These are phyloP conservation scores for Tortrix viridana DNA, from an alignment of 2,888 invertebrate genomes.

Conservation along the genomic window DNA sequence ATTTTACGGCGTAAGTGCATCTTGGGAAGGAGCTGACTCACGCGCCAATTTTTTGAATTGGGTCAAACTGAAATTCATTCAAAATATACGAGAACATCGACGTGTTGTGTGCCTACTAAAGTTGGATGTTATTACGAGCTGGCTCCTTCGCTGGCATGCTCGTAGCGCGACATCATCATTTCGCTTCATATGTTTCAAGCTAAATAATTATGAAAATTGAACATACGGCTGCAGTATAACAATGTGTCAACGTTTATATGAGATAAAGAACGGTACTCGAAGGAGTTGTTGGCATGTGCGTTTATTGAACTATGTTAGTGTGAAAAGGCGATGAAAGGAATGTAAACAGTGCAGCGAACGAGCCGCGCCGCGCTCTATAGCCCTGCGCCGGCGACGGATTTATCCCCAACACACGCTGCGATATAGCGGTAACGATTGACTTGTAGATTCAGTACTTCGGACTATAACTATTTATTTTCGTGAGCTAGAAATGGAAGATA, in stretches of 20 bases:
- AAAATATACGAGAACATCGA: slow-evolving; percentile 59
- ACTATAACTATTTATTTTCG: slow-evolving; percentile 43
- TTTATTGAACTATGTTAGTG: slow-evolving; percentile 67
- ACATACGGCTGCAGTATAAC: slow-evolving; percentile 4
- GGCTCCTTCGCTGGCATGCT: slow-evolving; percentile 17
- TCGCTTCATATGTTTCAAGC: slow-evolving; percentile 13
- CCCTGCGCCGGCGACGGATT: slow-evolving; percentile 64
- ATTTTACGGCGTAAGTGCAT: slow-evolving; percentile 52
- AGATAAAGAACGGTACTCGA: slow-evolving; percentile 40
- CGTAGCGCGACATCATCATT: slow-evolving; percentile 15
- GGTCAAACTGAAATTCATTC: slow-evolving; percentile 61
- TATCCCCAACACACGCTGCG: slow-evolving; percentile 57
- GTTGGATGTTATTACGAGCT: slow-evolving; percentile 22
- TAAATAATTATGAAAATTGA: slow-evolving; percentile 5
- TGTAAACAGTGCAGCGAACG: slow-evolving; percentile 65
- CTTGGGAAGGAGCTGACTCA: slow-evolving; percentile 64
- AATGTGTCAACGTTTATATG: slow-evolving; percentile 17
- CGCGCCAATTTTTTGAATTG: slow-evolving; percentile 64
- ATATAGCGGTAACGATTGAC: slow-evolving; percentile 53
- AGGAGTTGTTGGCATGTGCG: slow-evolving; percentile 55
- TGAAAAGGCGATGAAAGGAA: slow-evolving; percentile 67
- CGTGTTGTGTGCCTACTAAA: slow-evolving; percentile 41
- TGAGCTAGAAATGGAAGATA: slow-evolving; percentile 38
- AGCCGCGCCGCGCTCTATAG: slow-evolving; percentile 53
- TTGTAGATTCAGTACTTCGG: slow-evolving; percentile 47